phyloP scores from a whole-genome alignment of 2,888 invertebrate species.

The Linnaemya tessellans region DNA sequence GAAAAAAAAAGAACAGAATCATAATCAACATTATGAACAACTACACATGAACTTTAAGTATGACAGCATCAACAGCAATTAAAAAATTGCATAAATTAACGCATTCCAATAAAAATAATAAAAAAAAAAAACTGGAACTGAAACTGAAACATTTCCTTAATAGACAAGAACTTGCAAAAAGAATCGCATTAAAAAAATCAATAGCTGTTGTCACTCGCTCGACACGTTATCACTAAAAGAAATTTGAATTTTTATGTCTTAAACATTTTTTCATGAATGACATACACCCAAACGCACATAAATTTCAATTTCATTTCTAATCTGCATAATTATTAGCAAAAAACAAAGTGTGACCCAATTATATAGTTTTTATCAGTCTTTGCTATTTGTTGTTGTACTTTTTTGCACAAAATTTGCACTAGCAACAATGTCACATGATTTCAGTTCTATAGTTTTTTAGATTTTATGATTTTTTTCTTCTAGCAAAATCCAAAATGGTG shows the following conservation, averaged over 20 bases:
- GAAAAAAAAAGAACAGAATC: not conserved
- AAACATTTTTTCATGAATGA: not conserved
- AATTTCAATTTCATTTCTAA: slow-evolving; percentile 32
- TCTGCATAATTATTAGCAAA: not conserved
- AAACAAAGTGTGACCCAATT: not conserved
- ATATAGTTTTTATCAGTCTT: slow-evolving; percentile 14
- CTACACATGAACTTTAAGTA: slow-evolving; percentile 27
- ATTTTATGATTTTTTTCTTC: no score
- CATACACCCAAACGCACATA: no score
- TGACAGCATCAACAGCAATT: not conserved
- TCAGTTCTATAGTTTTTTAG: no score
- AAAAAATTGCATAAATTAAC: slow-evolving; percentile 26
- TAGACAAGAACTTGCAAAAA: slow-evolving; percentile 37
- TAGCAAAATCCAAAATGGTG: no score
- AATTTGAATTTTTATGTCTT: slow-evolving; percentile 41
- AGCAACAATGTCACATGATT: no score
- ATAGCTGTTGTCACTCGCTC: not conserved
- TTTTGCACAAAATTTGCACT: slow-evolving; percentile 7
- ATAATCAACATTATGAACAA: not conserved
- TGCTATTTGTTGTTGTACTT: not conserved
- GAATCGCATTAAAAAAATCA: not conserved
- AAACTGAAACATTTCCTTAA: slow-evolving; percentile 48
- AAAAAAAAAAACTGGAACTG: not conserved
- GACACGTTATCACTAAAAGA: slow-evolving; percentile 27
- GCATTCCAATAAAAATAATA: not conserved